Evolutionary conservation across 2,797 vertebrate species (phyloP), one percentile per base, ranked within the genome.

Genomic region (Poecile montanus): DNA sequence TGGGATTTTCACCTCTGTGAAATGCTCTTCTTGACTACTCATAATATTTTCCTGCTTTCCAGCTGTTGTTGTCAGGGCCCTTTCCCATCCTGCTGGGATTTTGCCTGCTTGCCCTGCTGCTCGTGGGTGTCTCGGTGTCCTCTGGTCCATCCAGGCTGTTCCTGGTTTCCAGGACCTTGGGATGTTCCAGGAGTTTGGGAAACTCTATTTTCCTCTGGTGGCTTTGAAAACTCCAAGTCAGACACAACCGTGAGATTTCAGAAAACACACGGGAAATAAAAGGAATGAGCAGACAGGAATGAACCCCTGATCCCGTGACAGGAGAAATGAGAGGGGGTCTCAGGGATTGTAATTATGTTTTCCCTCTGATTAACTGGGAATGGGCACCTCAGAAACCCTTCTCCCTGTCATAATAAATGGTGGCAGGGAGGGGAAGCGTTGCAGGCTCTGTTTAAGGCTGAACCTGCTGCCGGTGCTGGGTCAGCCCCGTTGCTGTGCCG

Each of bases 271-370:
- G 3, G 42, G 38, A 40, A 65, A 68, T 27, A 4, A 47, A 84
- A 87, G 48, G 27, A 47, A 44, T 0, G 29, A 54, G 61, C 23
- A 5, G 27, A 1, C 0, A 50, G 65, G 40, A 32, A 14, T 0
- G 36, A 67, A 14, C 27, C 45, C 82, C 34, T 0, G 47, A 6
- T 42, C 60, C 57, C 5, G 1, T 3, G 29, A 25, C 29, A 7
- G 81, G 30, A 76, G 18, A 13, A 65, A 32, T 1, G 34, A 87
- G 19, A 0, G 2, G 25, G 60, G 34, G 7, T 38, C 77, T 45
- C 3, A 5, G 56, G 44, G 23, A 12, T 3, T 5, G 2, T 9
- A 62, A 15, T 91, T 36, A 18, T 0, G 0, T 44, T 90, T 78
- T 61, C 30, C 32, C 53, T 47, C 36, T n/a, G 44, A 74, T 77